Evolutionary conservation across 2,888 invertebrate genomes (phyloP).

Genomic region (Drosophila melanosoma): DNA sequence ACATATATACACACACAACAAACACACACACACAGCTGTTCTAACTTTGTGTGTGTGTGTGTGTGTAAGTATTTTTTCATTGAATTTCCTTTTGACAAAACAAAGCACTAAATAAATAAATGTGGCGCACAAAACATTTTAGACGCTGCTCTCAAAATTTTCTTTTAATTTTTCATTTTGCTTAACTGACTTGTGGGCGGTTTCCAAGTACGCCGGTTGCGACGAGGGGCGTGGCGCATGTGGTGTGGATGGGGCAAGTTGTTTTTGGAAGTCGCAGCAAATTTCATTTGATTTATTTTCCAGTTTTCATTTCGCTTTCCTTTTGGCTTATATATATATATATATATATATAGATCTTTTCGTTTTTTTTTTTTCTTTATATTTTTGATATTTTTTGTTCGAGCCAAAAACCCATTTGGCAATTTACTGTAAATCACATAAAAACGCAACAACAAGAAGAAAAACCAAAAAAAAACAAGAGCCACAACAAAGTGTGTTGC

Average conservation of each 20-base stretch:
- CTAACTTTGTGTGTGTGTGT: constrained; percentile 11
- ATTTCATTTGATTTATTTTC: constrained; percentile 80
- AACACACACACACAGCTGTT: constrained; percentile 8
- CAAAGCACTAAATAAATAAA: constrained; percentile 69
- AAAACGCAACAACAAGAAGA: constrained; percentile 32
- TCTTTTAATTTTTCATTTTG: constrained; percentile 61
- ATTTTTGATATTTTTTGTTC: constrained; percentile 9
- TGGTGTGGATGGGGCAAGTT: not conserved
- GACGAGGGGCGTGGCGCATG: not conserved
- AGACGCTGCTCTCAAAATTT: constrained; percentile 13
- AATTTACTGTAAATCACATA: constrained; percentile 71
- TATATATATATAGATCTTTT: not conserved
- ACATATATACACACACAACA: constrained; percentile 22
- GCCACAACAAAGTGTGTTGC: constrained; percentile 48
- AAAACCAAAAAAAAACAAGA: constrained; percentile 7
- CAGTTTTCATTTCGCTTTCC: constrained; percentile 75
- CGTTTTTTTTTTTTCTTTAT: constrained; percentile 4
- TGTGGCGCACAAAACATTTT: constrained; percentile 35
- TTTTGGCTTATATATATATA: not conserved
- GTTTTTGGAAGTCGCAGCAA: constrained; percentile 59
- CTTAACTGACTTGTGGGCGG: constrained; percentile 69
- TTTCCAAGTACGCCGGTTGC: not conserved
- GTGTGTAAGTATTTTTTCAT: constrained; percentile 38
- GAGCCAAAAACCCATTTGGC: constrained; percentile 57
- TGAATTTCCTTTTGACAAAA: constrained; percentile 69